These are phyloP conservation scores for Agrochola circellaris DNA, from an alignment of 2,888 invertebrate genomes.

Conservation along the genomic window DNA sequence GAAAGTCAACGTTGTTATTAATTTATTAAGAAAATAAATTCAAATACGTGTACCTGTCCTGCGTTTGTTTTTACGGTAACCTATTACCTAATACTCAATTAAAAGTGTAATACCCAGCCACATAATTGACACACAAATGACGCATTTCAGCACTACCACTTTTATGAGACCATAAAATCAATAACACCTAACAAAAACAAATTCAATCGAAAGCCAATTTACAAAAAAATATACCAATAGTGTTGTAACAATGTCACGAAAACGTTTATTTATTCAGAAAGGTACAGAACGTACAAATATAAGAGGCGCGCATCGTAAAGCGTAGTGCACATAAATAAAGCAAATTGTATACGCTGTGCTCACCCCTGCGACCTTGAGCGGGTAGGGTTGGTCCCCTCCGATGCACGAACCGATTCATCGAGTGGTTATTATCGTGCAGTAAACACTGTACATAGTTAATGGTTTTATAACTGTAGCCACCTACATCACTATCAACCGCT, in stretches of 20 bases:
- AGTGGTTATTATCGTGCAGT: constrained; percentile 71
- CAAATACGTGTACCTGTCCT: background rate
- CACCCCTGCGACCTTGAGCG: constrained; percentile 84
- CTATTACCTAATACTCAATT: background rate
- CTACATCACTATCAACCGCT: constrained; percentile 50
- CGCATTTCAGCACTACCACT: constrained; percentile 2
- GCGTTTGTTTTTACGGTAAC: background rate
- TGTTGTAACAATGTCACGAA: constrained; percentile 60
- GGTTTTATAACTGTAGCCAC: constrained; percentile 63
- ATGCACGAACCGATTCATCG: constrained; percentile 70
- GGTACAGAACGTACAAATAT: constrained; percentile 63
- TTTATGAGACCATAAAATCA: constrained; percentile 33
- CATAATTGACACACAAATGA: constrained; percentile 10
- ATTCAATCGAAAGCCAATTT: constrained; percentile 45
- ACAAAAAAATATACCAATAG: constrained; percentile 51
- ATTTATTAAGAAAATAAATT: background rate
- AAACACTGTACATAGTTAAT: constrained; percentile 65
- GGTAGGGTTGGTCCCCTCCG: constrained; percentile 81
- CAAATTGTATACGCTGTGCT: constrained; percentile 66
- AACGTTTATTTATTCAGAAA: constrained; percentile 67
- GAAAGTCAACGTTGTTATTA: background rate
- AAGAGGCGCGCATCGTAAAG: constrained; percentile 66
- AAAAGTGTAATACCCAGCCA: constrained; percentile 10
- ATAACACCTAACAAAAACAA: constrained; percentile 29
- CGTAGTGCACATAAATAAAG: constrained; percentile 63